These are phyloP conservation scores for Archips crataeganus DNA, from an alignment of 2,888 invertebrate genomes.

Conservation along the genomic window DNA sequence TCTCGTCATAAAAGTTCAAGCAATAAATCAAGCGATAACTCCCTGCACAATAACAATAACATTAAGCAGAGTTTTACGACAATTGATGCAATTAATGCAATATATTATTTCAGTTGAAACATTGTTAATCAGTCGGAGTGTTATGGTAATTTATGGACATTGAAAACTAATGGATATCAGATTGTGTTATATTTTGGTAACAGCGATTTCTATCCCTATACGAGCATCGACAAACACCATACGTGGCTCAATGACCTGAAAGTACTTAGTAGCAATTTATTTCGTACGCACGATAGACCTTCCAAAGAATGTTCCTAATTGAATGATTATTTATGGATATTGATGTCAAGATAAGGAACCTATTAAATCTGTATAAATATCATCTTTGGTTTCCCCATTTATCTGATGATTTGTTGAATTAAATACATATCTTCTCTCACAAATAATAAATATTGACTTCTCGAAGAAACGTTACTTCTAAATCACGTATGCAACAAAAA, in stretches of 20 bases:
- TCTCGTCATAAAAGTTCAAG: conserved; percentile 22
- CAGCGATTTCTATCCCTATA: neutral
- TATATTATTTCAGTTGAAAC: conserved; percentile 3
- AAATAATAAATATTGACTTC: neutral
- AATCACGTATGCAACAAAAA: neutral
- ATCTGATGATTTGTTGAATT: neutral
- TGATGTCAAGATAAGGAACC: neutral
- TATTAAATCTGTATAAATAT: neutral
- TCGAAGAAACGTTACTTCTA: neutral
- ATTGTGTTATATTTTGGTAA: neutral
- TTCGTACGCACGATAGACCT: conserved; percentile 1
- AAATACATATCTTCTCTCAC: neutral
- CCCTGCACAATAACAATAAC: conserved; percentile 27
- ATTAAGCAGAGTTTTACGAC: conserved; percentile 20
- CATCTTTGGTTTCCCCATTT: neutral
- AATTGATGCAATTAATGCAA: conserved; percentile 23
- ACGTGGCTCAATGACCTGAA: conserved; percentile 4
- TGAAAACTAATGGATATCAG: neutral
- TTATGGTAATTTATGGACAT: neutral
- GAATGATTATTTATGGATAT: conserved; percentile 11
- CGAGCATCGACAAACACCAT: neutral
- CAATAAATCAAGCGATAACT: conserved; percentile 26
- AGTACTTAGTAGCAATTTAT: conserved; percentile 8
- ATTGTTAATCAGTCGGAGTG: neutral
- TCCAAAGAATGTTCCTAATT: neutral